A percentile compares a stretch with the other conserved stretches of the same genome.
Conservation (phyloP, 2,113 vertebrate genomes). For the Dunckerocampus dactyliophorus region DNA sequence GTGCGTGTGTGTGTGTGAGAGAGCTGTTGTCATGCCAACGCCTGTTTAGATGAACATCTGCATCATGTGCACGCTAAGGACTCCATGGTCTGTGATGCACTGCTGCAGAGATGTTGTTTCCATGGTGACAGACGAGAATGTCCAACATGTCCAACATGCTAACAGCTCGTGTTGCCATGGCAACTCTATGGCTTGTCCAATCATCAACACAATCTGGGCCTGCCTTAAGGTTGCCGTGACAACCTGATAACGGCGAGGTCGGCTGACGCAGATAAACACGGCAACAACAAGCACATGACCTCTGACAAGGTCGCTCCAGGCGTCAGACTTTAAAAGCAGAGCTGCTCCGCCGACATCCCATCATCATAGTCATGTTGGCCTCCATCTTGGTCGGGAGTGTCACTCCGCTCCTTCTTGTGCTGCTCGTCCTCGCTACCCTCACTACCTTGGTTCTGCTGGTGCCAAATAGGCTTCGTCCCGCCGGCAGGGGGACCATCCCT, state of each 20-base stretch:
- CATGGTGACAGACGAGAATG: conserved; percentile 40
- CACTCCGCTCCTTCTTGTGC: neutral
- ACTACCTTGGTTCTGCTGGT: neutral
- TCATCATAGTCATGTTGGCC: conserved; percentile 31
- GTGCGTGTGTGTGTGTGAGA: neutral
- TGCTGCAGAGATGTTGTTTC: conserved; percentile 34
- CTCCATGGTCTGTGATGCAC: conserved; percentile 1
- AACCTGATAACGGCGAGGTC: conserved; percentile 42
- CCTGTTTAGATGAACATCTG: neutral
- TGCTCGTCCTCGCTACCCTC: neutral
- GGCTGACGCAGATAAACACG: conserved; percentile 13
- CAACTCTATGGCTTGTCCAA: neutral
- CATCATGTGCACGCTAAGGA: neutral
- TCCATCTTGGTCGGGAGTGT: conserved; percentile 3
- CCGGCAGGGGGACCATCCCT: conserved; percentile 32
- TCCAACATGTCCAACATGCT: conserved; percentile 22
- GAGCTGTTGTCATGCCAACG: neutral
- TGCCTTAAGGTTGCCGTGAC: conserved; percentile 11
- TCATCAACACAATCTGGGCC: neutral
- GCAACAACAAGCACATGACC: conserved; percentile 9
- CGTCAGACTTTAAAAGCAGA: conserved; percentile 19
- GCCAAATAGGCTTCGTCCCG: too few species aligned
- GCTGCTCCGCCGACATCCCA: neutral
- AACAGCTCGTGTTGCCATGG: neutral
- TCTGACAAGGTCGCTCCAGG: conserved; percentile 33